Evolutionary conservation across 2,888 invertebrate genomes (phyloP), one percentile per base, ranked within the genome.

Genomic region (Kuschelorhynchus macadamiae): DNA sequence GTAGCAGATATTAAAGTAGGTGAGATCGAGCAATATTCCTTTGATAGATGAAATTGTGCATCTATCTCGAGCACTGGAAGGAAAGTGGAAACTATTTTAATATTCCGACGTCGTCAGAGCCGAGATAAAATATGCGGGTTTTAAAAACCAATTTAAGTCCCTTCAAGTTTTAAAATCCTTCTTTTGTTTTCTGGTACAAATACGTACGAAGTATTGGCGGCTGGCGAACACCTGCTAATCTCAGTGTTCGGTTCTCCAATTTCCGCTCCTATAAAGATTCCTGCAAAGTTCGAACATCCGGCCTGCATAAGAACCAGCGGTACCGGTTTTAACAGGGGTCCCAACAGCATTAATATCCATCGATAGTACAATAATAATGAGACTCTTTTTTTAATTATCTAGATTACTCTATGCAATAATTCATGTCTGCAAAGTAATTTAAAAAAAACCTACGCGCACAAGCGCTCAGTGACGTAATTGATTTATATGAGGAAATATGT

Each of bases 231-330:
- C 70, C 70, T 70, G 70, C 64, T 70, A 67, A 67, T 63, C 67
- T 67, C 14, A 39, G 53, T 56, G 63, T 63, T 67, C 30, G 67
- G 53, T 46, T 61, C 64, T 59, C 47, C 64, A 67, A 67, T 67
- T 67, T 70, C 70, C 70, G 67, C 53, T 63, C 64, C 52, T 67
- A 46, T 50, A 67, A 36, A 70, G 70, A 70, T 67, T 63, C 70
- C 70, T 65, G 67, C 70, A 57, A 64, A 60, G 11, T 60, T 61
- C 52, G 55, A 42, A 65, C 56, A 69, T 69, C 69, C 69, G 69
- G 69, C 60, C 64, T 63, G 56, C 17, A 44, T 33, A 53, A 62
- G 25, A 69, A 69, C 65, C 56, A 21, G 65, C 50, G 50, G 61
- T 60, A 69, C 69, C 69, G 69, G 69, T 69, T 69, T 64, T 68